Percentiles rank a stretch among this genome's conserved stretches.
Conservation (phyloP, 2,888 invertebrate species). For the Ophioninae sp. region DNA sequence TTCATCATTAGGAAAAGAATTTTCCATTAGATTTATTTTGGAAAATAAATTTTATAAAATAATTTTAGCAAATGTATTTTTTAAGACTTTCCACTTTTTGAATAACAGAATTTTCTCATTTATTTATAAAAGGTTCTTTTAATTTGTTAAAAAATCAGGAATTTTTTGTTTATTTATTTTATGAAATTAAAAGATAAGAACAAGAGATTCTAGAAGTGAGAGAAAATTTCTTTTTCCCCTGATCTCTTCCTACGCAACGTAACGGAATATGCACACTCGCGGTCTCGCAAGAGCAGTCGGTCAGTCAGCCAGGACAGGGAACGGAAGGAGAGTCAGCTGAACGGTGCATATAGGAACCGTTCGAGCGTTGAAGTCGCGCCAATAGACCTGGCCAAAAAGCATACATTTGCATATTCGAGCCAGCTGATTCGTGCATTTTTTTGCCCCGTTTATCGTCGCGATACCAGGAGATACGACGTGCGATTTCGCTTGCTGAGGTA, state of each 20-base stretch:
- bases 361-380: constrained; percentile 60
- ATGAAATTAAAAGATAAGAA: too few relatives aligned
- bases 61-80: too few relatives aligned
- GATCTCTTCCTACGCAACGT: constrained; percentile 44
- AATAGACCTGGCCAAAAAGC: constrained; percentile 55
- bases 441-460: constrained; percentile 25
- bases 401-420: constrained; percentile 47
- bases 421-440: constrained; percentile 27
- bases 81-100: too few relatives aligned
- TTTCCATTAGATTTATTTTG: too few relatives aligned
- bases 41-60: too few relatives aligned
- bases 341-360: constrained; percentile 51
- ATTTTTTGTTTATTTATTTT: too few relatives aligned
- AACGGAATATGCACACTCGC: constrained; percentile 37
- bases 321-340: constrained; percentile 18
- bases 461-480: constrained; percentile 7
- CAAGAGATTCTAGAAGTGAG: too few relatives aligned
- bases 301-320: constrained; percentile 36
- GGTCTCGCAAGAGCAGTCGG: constrained; percentile 49
- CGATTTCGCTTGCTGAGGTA: background rate
- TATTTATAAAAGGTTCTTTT: too few relatives aligned
- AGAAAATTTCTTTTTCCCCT: background rate
- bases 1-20: too few relatives aligned
- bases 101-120: too few relatives aligned
- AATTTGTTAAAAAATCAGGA: too few relatives aligned